phyloP scores from a whole-genome alignment of 2,797 vertebrate genomes.

The Coreius guichenoti region DNA sequence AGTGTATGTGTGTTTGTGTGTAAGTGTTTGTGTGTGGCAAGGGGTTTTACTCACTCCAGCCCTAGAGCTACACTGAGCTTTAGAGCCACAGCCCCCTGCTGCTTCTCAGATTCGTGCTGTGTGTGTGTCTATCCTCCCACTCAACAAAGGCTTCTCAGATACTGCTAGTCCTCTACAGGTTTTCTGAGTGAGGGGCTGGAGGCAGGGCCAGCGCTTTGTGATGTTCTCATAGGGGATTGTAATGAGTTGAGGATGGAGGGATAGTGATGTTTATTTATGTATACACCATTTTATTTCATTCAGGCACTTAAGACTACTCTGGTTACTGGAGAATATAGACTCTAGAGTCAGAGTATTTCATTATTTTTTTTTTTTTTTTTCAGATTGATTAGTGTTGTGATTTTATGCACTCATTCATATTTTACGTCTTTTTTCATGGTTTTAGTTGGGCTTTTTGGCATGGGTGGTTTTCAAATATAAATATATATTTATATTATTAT shows the following conservation, averaged over 20 bases:
- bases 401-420: slow-evolving; percentile 8
- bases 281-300: not conserved
- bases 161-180: slow-evolving; percentile 49
- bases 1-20: slow-evolving; percentile 21
- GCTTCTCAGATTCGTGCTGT: slow-evolving; percentile 60
- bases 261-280: slow-evolving; percentile 31
- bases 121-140: slow-evolving; percentile 24
- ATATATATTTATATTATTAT: not conserved
- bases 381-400: not conserved
- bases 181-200: slow-evolving; percentile 48
- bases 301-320: not conserved
- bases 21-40: slow-evolving; percentile 23
- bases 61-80: slow-evolving; percentile 56
- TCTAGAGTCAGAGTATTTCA: not conserved
- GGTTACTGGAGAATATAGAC: not conserved
- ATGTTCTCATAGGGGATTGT: slow-evolving; percentile 34
- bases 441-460: not conserved
- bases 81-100: slow-evolving; percentile 61
- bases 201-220: slow-evolving; percentile 44
- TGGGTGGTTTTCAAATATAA: not conserved
- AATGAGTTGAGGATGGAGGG: slow-evolving; percentile 46
- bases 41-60: slow-evolving; percentile 48
- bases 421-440: not conserved
- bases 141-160: slow-evolving; percentile 63
- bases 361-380: not conserved